Evolutionary conservation across 2,113 vertebrate species (phyloP).

Genomic region (Cyanoliseus patagonus): DNA sequence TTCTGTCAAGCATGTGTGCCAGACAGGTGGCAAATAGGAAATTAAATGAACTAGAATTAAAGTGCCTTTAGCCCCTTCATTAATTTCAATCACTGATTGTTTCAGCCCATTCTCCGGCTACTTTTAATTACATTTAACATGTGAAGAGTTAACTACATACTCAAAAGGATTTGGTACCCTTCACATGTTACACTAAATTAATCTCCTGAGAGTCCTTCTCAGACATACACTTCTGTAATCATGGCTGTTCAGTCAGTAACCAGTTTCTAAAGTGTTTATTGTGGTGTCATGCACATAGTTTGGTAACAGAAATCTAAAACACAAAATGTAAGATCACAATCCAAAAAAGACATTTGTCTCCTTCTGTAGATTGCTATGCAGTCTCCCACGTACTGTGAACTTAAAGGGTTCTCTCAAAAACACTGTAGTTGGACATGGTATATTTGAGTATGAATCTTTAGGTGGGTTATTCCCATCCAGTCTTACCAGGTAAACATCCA

Average conservation of each 20-base stretch:
- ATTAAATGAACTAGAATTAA: background rate
- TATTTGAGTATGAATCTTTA: background rate
- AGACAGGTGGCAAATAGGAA: background rate
- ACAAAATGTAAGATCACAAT: background rate
- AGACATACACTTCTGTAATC: background rate
- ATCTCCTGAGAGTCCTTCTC: background rate
- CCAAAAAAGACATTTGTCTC: background rate
- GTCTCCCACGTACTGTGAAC: background rate
- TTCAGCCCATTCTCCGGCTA: background rate
- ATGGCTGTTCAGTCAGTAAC: background rate
- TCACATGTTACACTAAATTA: background rate
- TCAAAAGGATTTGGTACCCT: background rate
- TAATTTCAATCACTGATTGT: background rate
- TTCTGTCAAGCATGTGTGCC: background rate
- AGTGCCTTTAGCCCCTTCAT: background rate
- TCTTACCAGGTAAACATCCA: background rate
- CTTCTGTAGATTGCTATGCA: background rate
- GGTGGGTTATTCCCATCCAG: background rate
- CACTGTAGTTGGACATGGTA: background rate
- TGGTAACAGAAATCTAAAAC: background rate
- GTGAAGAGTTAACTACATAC: background rate
- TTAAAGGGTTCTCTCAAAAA: background rate
- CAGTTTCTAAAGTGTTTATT: background rate
- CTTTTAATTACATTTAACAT: background rate
- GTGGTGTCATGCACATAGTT: background rate